Percentiles rank a stretch among this genome's conserved stretches.
phyloP scores from a whole-genome alignment of 1,140 invertebrate species.

The Babylonia areolata region DNA sequence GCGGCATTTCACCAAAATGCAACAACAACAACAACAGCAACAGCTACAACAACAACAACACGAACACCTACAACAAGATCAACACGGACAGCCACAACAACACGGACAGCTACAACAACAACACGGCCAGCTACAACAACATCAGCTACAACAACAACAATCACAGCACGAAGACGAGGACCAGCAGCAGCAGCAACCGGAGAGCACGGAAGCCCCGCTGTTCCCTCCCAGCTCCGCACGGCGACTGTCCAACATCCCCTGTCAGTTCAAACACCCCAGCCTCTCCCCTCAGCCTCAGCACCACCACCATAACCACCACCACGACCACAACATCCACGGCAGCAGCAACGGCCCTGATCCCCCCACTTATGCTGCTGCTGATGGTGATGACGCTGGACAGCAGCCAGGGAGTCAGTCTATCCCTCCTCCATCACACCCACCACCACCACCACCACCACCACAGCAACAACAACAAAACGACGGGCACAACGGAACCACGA shows the following conservation, averaged over 20 bases:
- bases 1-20: not conserved
- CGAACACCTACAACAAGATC: not conserved
- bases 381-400: no score
- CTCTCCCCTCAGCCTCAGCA: not conserved
- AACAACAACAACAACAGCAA: not conserved
- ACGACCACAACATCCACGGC: not conserved
- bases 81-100: not conserved
- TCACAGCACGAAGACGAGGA: not conserved
- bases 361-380: not conserved
- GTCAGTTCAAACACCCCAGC: not conserved
- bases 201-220: not conserved
- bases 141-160: not conserved
- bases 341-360: not conserved
- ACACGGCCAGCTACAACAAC: not conserved
- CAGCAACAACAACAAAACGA: not conserved
- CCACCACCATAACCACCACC: not conserved
- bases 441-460: not conserved
- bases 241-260: not conserved
- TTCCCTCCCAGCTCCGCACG: not conserved
- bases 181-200: not conserved
- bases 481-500: not conserved
- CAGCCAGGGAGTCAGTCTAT: no score
- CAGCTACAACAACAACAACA: not conserved
- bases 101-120: not conserved
- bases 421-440: no score